Evolutionary conservation across 2,113 vertebrate species (phyloP).

Genomic region (Halcyon senegalensis): DNA sequence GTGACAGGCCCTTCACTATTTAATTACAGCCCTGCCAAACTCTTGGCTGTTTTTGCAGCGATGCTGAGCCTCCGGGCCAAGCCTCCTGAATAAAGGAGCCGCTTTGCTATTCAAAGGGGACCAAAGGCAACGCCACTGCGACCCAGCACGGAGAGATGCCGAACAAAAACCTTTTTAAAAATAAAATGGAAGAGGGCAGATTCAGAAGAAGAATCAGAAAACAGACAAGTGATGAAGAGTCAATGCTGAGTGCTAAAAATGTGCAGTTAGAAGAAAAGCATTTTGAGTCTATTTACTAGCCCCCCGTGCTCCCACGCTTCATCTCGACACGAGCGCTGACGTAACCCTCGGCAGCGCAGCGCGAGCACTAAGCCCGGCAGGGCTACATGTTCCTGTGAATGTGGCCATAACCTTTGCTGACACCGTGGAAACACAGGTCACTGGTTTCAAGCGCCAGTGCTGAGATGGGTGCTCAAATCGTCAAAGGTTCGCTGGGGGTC

Average conservation of each 20-base stretch:
- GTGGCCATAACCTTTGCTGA: background rate
- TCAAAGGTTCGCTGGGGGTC: fast-evolving
- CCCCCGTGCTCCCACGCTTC: constrained; percentile 3
- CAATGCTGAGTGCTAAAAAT: background rate
- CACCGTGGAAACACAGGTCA: background rate
- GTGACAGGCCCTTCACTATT: background rate
- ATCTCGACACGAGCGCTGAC: background rate
- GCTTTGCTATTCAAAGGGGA: constrained; percentile 37
- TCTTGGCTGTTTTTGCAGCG: background rate
- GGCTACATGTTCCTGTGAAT: background rate
- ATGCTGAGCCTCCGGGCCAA: constrained; percentile 19
- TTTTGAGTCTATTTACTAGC: constrained; percentile 27
- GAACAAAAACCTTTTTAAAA: constrained; percentile 40
- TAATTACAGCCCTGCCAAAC: background rate
- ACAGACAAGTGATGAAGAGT: background rate
- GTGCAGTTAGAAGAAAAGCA: background rate
- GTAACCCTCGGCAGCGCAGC: background rate
- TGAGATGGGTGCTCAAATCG: fast-evolving
- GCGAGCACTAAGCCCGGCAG: background rate
- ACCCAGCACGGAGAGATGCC: background rate
- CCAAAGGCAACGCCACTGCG: background rate
- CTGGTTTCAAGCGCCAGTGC: background rate
- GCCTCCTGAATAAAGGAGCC: constrained; percentile 7
- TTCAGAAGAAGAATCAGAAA: constrained; percentile 25
- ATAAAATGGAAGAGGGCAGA: constrained; percentile 10